phyloP scores from a whole-genome alignment of 2,113 vertebrate genomes.

The Neolamprologus sp. region DNA sequence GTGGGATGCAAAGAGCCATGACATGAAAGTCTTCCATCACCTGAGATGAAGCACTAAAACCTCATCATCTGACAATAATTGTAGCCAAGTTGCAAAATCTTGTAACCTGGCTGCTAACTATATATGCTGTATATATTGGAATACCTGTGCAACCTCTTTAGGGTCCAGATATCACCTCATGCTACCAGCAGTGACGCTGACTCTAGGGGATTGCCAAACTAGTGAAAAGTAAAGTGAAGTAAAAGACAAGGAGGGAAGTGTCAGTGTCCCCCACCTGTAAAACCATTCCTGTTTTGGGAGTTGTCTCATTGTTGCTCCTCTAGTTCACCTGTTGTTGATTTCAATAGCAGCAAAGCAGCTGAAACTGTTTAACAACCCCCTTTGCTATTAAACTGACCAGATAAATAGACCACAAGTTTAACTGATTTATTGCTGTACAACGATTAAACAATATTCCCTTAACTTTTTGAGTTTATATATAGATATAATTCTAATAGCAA shows the following conservation, averaged over 20 bases:
- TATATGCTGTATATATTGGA: neutral
- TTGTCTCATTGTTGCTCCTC: neutral
- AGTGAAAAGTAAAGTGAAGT: neutral
- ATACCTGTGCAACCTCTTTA: neutral
- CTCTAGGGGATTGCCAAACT: neutral
- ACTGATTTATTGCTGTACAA: neutral
- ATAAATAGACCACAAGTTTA: neutral
- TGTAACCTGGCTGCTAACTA: neutral
- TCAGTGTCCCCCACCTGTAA: neutral
- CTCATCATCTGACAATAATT: neutral
- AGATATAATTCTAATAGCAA: neutral
- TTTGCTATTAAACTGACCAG: neutral
- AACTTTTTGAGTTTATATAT: neutral
- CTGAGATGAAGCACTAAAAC: neutral
- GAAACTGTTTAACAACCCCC: neutral
- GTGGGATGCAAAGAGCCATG: neutral
- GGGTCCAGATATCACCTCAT: neutral
- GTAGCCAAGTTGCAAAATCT: neutral
- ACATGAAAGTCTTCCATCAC: neutral
- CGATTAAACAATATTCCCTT: neutral
- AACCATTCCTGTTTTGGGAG: neutral
- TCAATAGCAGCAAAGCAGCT: neutral
- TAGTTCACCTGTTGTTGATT: neutral
- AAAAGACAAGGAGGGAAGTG: neutral
- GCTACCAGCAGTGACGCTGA: neutral